Base-by-base conservation (phyloP, 2,797 vertebrate genomes). In the Limnodromus scolopaceus region DNA sequence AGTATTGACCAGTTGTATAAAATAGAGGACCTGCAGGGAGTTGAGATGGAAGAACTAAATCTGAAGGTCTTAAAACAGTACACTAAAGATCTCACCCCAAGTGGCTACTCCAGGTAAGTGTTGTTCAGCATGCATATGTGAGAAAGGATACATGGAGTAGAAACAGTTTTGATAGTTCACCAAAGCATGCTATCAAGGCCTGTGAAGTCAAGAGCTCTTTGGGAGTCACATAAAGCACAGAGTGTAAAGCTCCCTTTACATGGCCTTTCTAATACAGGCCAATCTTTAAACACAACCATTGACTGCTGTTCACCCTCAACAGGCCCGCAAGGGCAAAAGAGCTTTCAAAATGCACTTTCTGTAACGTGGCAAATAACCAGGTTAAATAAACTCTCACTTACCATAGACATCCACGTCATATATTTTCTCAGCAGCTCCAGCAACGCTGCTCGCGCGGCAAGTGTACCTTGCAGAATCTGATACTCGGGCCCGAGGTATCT, bases 321-420 rank as follows among this genome's bases (percentile, higher is more conserved):
- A 49, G 28, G 34, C 39, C 69, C n/a, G 22, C 9, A 13, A 20
- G 60, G 39, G 30, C 58, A 60, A 70, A 24, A 32, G 10, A 70
- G 23, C 22, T 58, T 55, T 49, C 30, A 9, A 25, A n/a, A 46
- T 3, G 7, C 11, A 4, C 43, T 30, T 77, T 53, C 54, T 32
- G 16, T 17, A 60, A 51, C 5, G 2, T 13, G 13, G 27, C 58
- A 55, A 46, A 60, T 11, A 90, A 18, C 14, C 13, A 63, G 41
- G 49, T 23, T 22, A 43, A 36, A 80, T 22, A 14, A 60, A 23
- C 54, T 53, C 57, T 51, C 24, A 27, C 87, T 98, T 98, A 99
- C 99, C 97, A 3, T 99, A 99, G 80, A 99, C 97, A 16, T 99
- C 99, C 94, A 99, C 98, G 1, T 96, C 92, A 70, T 98, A 99